Evolutionary conservation across 2,888 invertebrate genomes (phyloP).

Genomic region (Chrysina gloriosa): DNA sequence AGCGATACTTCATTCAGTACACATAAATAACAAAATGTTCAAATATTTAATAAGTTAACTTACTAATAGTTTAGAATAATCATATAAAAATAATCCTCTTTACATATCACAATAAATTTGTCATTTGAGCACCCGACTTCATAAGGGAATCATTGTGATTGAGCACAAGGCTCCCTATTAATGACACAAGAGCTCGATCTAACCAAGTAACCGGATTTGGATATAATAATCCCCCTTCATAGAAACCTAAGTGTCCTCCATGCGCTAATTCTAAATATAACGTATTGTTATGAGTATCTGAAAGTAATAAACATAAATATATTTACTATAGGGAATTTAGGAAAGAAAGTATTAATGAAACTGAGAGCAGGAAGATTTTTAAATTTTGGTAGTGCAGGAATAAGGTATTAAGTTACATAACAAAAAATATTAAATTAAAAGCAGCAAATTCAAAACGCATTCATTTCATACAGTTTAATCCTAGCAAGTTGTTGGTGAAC

Average conservation of each 20-base stretch:
- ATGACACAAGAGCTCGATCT: slow-evolving; percentile 86
- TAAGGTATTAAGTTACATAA: too few relatives aligned
- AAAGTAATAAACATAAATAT: slow-evolving; percentile 8
- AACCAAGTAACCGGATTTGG: slow-evolving; percentile 94
- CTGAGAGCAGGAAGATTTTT: too few relatives aligned
- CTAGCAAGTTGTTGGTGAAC: too few relatives aligned
- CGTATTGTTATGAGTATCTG: slow-evolving; percentile 68
- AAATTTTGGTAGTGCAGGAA: too few relatives aligned
- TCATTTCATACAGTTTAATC: too few relatives aligned
- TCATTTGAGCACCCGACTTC: slow-evolving; percentile 47
- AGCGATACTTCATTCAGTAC: background rate
- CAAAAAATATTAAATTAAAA: too few relatives aligned
- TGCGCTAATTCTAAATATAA: slow-evolving; percentile 87
- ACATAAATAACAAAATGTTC: slow-evolving; percentile 15
- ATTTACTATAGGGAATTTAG: too few relatives aligned
- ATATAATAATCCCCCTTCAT: slow-evolving; percentile 88
- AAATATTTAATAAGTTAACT: slow-evolving; percentile 8
- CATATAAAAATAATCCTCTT: slow-evolving; percentile 30
- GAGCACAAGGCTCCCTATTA: slow-evolving; percentile 80
- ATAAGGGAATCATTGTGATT: slow-evolving; percentile 58
- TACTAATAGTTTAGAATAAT: background rate
- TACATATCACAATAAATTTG: slow-evolving; percentile 40
- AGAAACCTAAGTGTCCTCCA: slow-evolving; percentile 95
- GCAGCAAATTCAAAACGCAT: too few relatives aligned
- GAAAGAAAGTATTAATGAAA: too few relatives aligned